Evolutionary conservation across 1,140 invertebrate genomes (phyloP).

Genomic region (Hycleus phaleratus): DNA sequence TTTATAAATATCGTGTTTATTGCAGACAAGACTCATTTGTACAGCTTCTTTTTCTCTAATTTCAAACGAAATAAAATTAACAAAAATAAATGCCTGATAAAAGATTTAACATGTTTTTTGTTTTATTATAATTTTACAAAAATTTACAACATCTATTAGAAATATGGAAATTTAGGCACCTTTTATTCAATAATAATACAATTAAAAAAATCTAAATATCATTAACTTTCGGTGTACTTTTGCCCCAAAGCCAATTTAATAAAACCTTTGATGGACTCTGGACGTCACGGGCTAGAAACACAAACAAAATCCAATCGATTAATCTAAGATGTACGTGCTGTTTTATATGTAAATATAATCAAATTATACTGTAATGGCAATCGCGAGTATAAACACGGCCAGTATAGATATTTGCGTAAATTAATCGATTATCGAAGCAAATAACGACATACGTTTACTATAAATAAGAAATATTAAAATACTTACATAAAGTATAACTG

Average conservation of each 20-base stretch:
- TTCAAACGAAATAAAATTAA: too few species aligned
- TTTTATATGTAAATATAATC: background rate
- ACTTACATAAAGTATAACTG: conserved; percentile 65
- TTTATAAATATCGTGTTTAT: too few species aligned
- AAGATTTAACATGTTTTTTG: conserved; percentile 1
- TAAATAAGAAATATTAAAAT: background rate
- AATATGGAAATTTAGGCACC: conserved; percentile 5
- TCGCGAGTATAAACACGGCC: too few species aligned
- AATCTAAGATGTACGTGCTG: background rate
- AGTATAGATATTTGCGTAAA: too few species aligned
- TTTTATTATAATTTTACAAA: conserved; percentile 13
- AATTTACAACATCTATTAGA: background rate
- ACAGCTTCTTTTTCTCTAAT: too few species aligned
- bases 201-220: conserved; percentile 26
- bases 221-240: conserved; percentile 40
- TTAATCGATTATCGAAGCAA: too few species aligned
- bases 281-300: conserved; percentile 58
- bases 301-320: conserved; percentile 16
- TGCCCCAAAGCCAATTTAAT: conserved; percentile 68
- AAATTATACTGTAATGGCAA: too few species aligned
- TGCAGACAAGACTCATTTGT: too few species aligned
- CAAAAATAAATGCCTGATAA: too few species aligned
- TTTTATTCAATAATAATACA: background rate
- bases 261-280: conserved; percentile 69
- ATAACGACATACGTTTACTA: too few species aligned